Conservation (phyloP, 2,797 vertebrate genomes). For the Etheostoma nigrum region DNA sequence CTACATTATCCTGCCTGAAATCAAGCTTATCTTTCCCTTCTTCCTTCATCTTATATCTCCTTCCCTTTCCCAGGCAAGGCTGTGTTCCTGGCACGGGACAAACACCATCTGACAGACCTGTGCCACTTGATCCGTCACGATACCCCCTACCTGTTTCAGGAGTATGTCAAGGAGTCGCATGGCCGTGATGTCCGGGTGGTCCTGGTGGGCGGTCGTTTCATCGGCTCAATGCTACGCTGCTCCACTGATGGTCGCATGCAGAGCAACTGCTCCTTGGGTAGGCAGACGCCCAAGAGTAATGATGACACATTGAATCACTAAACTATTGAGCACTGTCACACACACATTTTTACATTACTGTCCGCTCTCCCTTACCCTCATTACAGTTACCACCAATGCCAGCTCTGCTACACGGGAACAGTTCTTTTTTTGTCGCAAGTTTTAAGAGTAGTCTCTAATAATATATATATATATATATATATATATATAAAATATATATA, state of each 20-base stretch:
- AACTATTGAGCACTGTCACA: background rate
- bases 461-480: too few relatives aligned
- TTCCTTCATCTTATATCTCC: constrained; percentile 2
- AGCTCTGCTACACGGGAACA: background rate
- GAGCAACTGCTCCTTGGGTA: constrained; percentile 94
- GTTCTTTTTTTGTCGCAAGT: background rate
- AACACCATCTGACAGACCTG: constrained; percentile 92
- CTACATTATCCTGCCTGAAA: background rate
- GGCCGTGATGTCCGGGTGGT: constrained; percentile 93
- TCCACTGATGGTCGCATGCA: constrained; percentile 96
- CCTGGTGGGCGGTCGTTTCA: constrained; percentile 90
- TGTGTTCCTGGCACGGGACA: constrained; percentile 92
- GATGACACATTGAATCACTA: background rate
- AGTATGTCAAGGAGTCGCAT: constrained; percentile 93
- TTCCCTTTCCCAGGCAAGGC: constrained; percentile 87
- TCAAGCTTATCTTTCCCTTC: constrained; percentile 8
- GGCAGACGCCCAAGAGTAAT: constrained; percentile 29
- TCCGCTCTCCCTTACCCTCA: background rate
- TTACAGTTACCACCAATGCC: background rate
- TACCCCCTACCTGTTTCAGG: constrained; percentile 93
- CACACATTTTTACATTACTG: background rate
- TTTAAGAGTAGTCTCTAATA: background rate
- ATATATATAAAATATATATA: too few relatives aligned
- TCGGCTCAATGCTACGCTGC: constrained; percentile 93
- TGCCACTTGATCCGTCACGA: constrained; percentile 93